Evolutionary conservation across 2,797 vertebrate species (phyloP).

Genomic region (Brachymystax lenok): DNA sequence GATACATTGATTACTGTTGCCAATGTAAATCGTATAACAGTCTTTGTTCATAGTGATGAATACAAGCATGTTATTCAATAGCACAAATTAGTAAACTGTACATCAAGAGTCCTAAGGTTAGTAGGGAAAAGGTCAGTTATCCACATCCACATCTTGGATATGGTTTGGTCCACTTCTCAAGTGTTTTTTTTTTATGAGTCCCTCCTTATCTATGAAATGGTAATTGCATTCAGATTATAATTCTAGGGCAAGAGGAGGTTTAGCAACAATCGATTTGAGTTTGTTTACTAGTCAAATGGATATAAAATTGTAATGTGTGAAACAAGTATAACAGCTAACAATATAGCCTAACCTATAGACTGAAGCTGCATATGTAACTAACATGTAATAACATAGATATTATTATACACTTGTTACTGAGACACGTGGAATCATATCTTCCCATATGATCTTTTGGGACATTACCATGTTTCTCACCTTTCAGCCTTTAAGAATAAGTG

Average conservation of each 20-base stretch:
- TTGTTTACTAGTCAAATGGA: neutral
- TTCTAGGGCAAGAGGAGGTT: too few species aligned
- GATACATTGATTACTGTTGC: neutral
- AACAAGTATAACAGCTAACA: neutral
- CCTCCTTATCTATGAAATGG: neutral
- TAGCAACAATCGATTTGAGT: too few species aligned
- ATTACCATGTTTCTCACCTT: conserved; percentile 76
- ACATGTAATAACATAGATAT: neutral
- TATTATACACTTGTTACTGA: neutral
- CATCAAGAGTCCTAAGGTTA: neutral
- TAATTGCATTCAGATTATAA: neutral
- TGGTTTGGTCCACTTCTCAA: neutral
- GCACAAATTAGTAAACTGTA: neutral
- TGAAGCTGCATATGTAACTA: neutral
- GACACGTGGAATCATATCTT: neutral
- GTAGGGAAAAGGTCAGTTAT: neutral
- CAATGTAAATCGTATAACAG: neutral
- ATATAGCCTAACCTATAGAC: neutral
- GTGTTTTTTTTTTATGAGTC: neutral
- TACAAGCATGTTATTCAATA: neutral
- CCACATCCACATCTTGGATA: neutral
- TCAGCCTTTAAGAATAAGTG: conserved; percentile 81
- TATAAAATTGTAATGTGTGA: neutral
- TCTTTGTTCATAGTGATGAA: neutral
- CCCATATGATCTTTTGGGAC: neutral